Conservation (phyloP, 2,113 vertebrate species). For the Epinephelus lanceolatus region DNA sequence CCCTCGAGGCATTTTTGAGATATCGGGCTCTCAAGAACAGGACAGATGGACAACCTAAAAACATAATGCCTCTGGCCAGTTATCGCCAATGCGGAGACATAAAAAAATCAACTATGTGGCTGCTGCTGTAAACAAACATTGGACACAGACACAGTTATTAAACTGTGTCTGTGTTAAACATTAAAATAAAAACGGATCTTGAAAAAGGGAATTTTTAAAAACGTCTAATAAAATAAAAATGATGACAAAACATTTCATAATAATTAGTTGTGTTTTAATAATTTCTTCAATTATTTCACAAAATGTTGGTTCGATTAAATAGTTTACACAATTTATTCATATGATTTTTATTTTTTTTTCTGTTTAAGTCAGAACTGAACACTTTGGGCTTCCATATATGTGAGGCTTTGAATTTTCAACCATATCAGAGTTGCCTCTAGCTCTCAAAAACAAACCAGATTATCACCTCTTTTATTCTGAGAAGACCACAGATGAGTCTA, state of each 20-base stretch:
- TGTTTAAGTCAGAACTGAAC: background rate
- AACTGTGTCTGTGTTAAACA: no score
- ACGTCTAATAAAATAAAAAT: background rate
- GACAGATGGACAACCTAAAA: no score
- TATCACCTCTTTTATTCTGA: background rate
- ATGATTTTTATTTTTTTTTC: background rate
- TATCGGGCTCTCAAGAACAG: no score
- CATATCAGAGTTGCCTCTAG: background rate
- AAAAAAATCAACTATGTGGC: no score
- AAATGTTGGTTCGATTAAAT: background rate
- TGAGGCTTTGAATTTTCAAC: background rate
- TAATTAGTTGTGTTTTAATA: background rate
- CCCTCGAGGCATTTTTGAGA: no score
- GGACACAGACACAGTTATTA: no score
- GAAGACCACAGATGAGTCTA: background rate
- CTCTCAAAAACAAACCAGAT: slow-evolving; percentile 1
- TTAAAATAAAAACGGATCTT: no score
- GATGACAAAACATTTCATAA: background rate
- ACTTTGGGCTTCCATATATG: background rate
- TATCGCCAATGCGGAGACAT: no score
- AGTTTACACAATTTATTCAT: background rate
- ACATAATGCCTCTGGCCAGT: no score
- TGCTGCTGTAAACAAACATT: no score
- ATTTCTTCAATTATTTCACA: background rate
- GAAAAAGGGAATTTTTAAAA: no score